phyloP scores from a whole-genome alignment of 1,140 invertebrate genomes.

The Ganaspis sp. region DNA sequence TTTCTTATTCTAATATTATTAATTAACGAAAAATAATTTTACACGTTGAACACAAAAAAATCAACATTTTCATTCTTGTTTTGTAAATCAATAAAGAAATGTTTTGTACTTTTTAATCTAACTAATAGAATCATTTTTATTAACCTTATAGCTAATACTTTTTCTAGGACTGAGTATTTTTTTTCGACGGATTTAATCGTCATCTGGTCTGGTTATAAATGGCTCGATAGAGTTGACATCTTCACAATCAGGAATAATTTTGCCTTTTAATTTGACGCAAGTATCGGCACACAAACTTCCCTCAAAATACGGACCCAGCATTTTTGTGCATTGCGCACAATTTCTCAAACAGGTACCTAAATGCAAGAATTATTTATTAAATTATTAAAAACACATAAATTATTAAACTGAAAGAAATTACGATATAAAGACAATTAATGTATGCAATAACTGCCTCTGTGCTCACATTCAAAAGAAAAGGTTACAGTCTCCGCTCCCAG shows the following conservation, averaged over 20 bases:
- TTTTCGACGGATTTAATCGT: conserved; percentile 40
- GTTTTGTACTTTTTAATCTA: too few relatives aligned
- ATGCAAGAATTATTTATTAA: conserved; percentile 26
- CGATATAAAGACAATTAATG: not conserved
- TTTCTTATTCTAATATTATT: too few relatives aligned
- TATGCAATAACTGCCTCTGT: too few relatives aligned
- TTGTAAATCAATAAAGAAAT: too few relatives aligned
- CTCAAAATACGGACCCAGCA: conserved; percentile 90
- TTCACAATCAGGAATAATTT: conserved; percentile 89
- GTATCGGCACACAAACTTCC: conserved; percentile 88
- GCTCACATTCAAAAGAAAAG: too few relatives aligned
- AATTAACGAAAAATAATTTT: too few relatives aligned
- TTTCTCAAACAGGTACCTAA: conserved; percentile 86
- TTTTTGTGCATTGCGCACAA: conserved; percentile 91
- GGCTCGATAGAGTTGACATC: conserved; percentile 86
- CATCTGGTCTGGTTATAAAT: conserved; percentile 83
- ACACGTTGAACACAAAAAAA: too few relatives aligned
- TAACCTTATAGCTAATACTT: not conserved
- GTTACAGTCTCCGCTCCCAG: too few relatives aligned
- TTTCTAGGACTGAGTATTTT: conserved; percentile 31
- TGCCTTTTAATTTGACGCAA: conserved; percentile 88
- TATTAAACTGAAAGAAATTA: conserved; percentile 5
- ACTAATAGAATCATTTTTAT: too few relatives aligned
- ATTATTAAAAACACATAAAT: not conserved
- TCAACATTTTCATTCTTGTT: too few relatives aligned